Percentiles rank a stretch among this genome's conserved stretches.
Evolutionary conservation across 2,113 vertebrate species (phyloP).

Genomic region (Acrocephalus arundinaceus): DNA sequence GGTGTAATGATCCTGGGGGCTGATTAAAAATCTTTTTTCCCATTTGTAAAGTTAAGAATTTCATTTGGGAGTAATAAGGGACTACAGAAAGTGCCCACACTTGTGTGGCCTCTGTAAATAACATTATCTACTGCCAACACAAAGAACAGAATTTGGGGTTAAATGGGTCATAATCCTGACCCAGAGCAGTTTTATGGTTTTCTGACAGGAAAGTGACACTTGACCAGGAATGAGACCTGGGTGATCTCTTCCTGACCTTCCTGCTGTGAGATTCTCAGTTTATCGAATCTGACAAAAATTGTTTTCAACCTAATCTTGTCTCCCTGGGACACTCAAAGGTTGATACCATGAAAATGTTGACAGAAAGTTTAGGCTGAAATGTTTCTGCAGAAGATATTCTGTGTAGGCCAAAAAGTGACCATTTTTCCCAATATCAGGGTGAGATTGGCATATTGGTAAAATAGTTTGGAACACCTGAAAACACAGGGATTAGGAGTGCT

Average conservation of each 20-base stretch:
- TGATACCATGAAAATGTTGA: neutral
- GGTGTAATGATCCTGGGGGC: neutral
- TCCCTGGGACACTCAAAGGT: neutral
- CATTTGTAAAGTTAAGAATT: neutral
- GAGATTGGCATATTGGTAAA: neutral
- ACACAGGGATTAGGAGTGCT: neutral
- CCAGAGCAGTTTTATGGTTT: neutral
- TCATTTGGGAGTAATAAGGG: neutral
- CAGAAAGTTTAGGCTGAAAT: neutral
- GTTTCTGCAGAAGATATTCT: neutral
- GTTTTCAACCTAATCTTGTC: neutral
- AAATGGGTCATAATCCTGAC: neutral
- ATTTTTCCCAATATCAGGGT: rapidly evolving
- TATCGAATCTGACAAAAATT: neutral
- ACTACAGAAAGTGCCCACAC: neutral
- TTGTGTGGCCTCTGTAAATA: rapidly evolving
- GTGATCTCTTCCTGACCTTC: neutral
- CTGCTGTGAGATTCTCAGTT: neutral
- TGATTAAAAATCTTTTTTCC: neutral
- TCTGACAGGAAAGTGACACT: neutral
- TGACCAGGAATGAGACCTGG: neutral
- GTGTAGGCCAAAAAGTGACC: neutral
- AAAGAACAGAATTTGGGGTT: neutral
- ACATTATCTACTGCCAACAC: neutral
- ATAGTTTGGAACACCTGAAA: neutral